A percentile compares a stretch with the other conserved stretches of the same genome.
These are phyloP conservation scores for Choreutis nemorana DNA, from an alignment of 2,888 invertebrate genomes.

Conservation along the genomic window DNA sequence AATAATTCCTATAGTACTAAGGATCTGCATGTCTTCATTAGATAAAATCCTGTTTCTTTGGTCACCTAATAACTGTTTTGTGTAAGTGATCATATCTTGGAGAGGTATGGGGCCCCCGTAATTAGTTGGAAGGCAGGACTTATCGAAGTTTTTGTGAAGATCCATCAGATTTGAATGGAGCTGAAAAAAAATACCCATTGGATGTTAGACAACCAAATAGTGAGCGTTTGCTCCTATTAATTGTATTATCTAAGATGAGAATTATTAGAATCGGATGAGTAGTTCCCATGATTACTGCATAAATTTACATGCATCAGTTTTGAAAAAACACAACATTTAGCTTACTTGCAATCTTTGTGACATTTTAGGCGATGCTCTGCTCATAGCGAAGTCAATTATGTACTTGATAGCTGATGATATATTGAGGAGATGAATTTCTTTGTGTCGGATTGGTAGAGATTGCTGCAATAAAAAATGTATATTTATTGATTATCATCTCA, in stretches of 20 bases:
- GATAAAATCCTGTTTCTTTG: slow-evolving; percentile 68
- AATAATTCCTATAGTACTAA: slow-evolving; percentile 67
- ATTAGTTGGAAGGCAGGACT: slow-evolving; percentile 72
- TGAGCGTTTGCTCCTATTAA: no score
- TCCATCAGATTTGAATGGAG: slow-evolving; percentile 67
- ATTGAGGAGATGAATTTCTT: slow-evolving; percentile 76
- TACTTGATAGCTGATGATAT: slow-evolving; percentile 77
- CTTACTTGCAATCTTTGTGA: slow-evolving; percentile 71
- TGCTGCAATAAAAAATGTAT: slow-evolving; percentile 58
- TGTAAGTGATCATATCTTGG: slow-evolving; percentile 75
- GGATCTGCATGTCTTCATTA: slow-evolving; percentile 71
- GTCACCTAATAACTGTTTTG: slow-evolving; percentile 68
- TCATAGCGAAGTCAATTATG: slow-evolving; percentile 76
- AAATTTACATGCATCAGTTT: no score
- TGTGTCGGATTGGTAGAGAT: slow-evolving; percentile 82
- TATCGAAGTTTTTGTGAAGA: slow-evolving; percentile 67
- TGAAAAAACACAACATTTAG: no score
- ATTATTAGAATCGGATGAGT: no score
- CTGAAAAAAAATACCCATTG: slow-evolving; percentile 44
- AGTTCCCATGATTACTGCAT: no score
- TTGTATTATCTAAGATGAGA: no score
- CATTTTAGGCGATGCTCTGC: slow-evolving; percentile 76
- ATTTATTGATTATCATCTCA: background rate
- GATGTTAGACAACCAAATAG: no score
- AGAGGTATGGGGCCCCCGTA: slow-evolving; percentile 77